A percentile compares a stretch with the other conserved stretches of the same genome.
Evolutionary conservation across 1,140 invertebrate genomes (phyloP).

Genomic region (Thrips palmi): DNA sequence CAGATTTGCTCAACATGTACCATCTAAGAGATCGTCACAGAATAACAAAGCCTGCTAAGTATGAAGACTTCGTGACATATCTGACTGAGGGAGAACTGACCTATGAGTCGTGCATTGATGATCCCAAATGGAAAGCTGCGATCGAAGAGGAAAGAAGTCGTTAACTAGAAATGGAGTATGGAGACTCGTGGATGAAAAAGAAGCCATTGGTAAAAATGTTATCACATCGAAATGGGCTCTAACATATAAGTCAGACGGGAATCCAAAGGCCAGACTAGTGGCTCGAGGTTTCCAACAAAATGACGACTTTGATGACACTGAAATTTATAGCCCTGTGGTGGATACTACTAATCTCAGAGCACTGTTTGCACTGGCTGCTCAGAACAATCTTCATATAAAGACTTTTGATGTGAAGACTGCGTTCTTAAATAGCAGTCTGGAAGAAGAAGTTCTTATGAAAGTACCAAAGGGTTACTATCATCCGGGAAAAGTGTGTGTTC

Average conservation of each 20-base stretch:
- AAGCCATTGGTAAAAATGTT: neutral
- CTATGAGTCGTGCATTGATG: no score
- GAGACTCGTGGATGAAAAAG: neutral
- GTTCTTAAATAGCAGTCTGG: conserved; percentile 4
- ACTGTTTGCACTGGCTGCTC: conserved; percentile 21
- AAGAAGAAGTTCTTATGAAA: conserved; percentile 2
- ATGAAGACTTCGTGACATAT: no score
- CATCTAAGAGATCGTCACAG: no score
- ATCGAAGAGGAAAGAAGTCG: neutral
- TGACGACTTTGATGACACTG: conserved; percentile 23
- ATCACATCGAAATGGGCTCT: neutral
- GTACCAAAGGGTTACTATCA: conserved; percentile 1
- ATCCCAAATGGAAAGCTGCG: conserved; percentile 4
- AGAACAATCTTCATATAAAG: conserved; percentile 19
- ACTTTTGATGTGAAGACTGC: conserved; percentile 25
- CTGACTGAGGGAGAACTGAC: no score
- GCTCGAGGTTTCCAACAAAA: conserved; percentile 21
- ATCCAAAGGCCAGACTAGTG: conserved; percentile 22
- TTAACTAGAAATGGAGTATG: neutral
- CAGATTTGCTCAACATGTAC: no score
- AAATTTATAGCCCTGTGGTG: conserved; percentile 24
- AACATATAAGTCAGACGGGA: no score
- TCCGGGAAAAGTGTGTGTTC: conserved; percentile 3
- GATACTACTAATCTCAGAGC: conserved; percentile 22
- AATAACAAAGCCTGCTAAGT: no score